phyloP scores from a whole-genome alignment of 2,888 invertebrate species.

The Melinaea marsaeus region DNA sequence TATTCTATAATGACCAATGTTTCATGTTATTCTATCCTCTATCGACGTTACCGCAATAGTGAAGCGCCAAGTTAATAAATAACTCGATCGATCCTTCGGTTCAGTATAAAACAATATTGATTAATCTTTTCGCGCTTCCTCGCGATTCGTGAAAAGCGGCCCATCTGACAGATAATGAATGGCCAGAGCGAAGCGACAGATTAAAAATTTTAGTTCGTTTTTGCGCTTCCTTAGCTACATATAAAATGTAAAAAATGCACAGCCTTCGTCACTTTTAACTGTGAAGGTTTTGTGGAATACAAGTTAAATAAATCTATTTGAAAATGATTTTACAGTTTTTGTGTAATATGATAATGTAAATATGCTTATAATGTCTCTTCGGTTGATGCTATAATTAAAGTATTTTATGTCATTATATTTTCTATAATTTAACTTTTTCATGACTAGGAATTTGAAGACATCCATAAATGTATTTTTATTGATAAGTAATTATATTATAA shows the following conservation, averaged over 20 bases:
- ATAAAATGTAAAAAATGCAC: constrained; percentile 5
- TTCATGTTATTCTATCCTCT: too few species aligned
- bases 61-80: constrained; percentile 24
- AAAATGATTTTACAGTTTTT: neutral
- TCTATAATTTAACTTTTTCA: too few species aligned
- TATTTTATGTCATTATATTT: neutral
- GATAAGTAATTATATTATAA: too few species aligned
- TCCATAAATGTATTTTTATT: too few species aligned
- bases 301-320: neutral
- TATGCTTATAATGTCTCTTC: too few species aligned
- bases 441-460: too few species aligned
- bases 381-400: neutral
- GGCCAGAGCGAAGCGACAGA: constrained; percentile 33
- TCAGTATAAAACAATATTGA: constrained; percentile 38
- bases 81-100: constrained; percentile 22
- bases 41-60: constrained; percentile 8
- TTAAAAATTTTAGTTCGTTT: constrained; percentile 35
- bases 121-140: constrained; percentile 37
- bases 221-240: constrained; percentile 17
- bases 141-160: constrained; percentile 21
- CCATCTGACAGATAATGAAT: constrained; percentile 40
- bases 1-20: too few species aligned
- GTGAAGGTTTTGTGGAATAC: neutral
- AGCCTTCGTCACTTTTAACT: neutral
- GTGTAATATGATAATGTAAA: neutral